A percentile compares a stretch with the other conserved stretches of the same genome.
Evolutionary conservation across 2,113 vertebrate genomes (phyloP).

Genomic region (Boleophthalmus pectinirostris): DNA sequence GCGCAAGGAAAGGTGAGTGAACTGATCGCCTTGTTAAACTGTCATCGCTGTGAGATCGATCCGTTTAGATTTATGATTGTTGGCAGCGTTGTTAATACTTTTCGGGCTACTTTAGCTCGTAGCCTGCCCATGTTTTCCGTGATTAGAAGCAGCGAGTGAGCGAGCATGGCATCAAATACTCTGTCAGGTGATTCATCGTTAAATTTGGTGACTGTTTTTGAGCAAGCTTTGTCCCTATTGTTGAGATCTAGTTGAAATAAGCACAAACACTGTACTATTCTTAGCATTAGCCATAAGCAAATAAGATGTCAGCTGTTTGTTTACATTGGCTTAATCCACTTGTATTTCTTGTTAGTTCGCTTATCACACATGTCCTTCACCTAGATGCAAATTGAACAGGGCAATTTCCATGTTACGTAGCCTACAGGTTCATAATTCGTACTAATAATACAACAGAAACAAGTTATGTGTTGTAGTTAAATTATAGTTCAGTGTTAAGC

Average conservation of each 20-base stretch:
- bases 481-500: too few species aligned
- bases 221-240: background rate
- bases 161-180: background rate
- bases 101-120: background rate
- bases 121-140: background rate
- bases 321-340: background rate
- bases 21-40: background rate
- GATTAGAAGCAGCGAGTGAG: background rate
- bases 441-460: too few species aligned
- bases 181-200: background rate
- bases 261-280: too few species aligned
- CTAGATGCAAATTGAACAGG: background rate
- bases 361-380: background rate
- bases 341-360: too few species aligned
- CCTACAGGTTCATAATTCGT: too few species aligned
- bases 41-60: background rate
- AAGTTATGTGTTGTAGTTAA: too few species aligned
- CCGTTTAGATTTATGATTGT: background rate
- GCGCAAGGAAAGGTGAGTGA: slow-evolving; percentile 50
- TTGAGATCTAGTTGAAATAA: background rate
- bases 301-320: background rate
- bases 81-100: background rate
- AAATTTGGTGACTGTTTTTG: background rate
- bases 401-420: too few species aligned
- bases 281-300: background rate